Evolutionary conservation across 1,140 invertebrate genomes (phyloP).

Genomic region (Drosophila ananassae): DNA sequence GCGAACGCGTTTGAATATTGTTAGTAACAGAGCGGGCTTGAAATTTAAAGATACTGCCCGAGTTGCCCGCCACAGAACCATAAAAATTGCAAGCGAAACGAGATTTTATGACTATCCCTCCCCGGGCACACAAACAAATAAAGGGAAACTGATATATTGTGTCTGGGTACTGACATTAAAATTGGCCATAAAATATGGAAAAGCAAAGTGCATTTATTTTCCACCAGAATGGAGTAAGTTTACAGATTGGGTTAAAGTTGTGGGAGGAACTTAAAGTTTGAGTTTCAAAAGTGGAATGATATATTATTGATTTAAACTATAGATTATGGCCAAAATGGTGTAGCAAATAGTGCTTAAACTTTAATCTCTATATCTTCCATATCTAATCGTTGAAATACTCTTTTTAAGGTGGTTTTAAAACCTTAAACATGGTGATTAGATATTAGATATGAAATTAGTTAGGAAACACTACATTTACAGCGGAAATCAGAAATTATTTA

Average conservation of each 20-base stretch:
- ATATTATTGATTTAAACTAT: too few species aligned
- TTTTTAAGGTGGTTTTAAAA: not conserved
- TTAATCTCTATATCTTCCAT: not conserved
- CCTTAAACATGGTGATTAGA: not conserved
- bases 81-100: not conserved
- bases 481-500: too few species aligned
- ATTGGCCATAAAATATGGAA: conserved; percentile 6
- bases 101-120: not conserved
- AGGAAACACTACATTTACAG: too few species aligned
- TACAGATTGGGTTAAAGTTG: not conserved
- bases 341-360: not conserved
- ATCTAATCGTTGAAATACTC: conserved; percentile 5
- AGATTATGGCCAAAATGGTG: too few species aligned
- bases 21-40: not conserved
- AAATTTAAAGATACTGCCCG: conserved; percentile 21
- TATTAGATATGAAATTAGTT: too few species aligned
- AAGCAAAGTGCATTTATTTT: conserved; percentile 6
- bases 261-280: not conserved
- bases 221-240: not conserved
- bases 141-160: not conserved
- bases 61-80: not conserved
- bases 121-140: not conserved
- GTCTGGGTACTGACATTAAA: conserved; percentile 6
- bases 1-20: conserved; percentile 27
- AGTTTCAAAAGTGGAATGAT: too few species aligned